phyloP scores from a whole-genome alignment of 2,797 vertebrate genomes.

The Agapornis canus region DNA sequence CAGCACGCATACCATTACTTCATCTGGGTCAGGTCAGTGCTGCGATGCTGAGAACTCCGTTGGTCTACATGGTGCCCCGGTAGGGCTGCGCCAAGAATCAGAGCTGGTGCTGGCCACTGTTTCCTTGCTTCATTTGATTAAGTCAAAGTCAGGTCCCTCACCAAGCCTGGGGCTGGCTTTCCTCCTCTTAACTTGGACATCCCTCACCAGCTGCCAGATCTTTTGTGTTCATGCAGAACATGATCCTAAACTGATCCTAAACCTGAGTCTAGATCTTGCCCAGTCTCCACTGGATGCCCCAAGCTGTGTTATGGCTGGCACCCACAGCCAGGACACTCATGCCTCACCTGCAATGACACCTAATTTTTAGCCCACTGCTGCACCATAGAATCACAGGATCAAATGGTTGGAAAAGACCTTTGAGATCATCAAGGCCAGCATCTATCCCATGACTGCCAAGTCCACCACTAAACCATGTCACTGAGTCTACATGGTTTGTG shows the following conservation, averaged over 20 bases:
- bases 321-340: background rate
- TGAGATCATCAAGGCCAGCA: background rate
- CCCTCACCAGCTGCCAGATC: background rate
- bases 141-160: background rate
- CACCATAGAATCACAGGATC: background rate
- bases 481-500: background rate
- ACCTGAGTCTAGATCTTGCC: background rate
- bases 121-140: rapidly evolving
- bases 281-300: background rate
- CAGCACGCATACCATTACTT: background rate
- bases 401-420: background rate
- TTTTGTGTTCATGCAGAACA: background rate
- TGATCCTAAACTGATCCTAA: background rate
- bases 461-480: background rate
- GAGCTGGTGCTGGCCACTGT: background rate
- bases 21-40: rapidly evolving
- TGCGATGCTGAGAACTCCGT: rapidly evolving
- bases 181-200: background rate
- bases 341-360: rapidly evolving
- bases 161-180: background rate
- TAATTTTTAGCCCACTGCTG: background rate
- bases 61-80: rapidly evolving
- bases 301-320: background rate
- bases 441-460: background rate
- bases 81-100: background rate